Evolutionary conservation across 2,797 vertebrate species (phyloP).

Genomic region (Neosilurus mollespiculum): DNA sequence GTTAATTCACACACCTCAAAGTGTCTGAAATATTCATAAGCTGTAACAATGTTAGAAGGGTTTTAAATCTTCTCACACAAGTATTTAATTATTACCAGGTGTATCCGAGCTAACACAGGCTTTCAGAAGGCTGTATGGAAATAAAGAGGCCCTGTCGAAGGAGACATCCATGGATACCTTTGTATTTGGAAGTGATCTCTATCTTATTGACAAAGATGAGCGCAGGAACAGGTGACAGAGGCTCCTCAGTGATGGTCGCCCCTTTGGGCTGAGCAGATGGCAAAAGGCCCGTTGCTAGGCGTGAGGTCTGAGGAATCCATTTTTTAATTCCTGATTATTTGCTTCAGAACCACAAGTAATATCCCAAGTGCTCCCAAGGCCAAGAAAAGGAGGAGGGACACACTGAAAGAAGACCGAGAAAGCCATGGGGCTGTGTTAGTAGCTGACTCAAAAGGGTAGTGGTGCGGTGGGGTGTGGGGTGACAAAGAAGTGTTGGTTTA

Average conservation of each 20-base stretch:
- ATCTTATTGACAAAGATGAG: slow-evolving; percentile 56
- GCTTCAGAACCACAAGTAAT: slow-evolving; percentile 84
- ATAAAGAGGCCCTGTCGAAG: slow-evolving; percentile 21
- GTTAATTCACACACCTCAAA: background rate
- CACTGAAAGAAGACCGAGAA: slow-evolving; percentile 66
- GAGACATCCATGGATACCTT: slow-evolving; percentile 33
- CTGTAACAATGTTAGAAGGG: background rate
- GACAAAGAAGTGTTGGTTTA: slow-evolving; percentile 72
- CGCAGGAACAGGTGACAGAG: slow-evolving; percentile 78
- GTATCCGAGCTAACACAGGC: slow-evolving; percentile 9
- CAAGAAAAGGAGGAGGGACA: slow-evolving; percentile 73
- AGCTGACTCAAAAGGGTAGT: slow-evolving; percentile 66
- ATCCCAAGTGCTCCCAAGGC: slow-evolving; percentile 82
- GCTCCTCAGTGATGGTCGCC: slow-evolving; percentile 74
- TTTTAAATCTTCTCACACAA: slow-evolving; percentile 20
- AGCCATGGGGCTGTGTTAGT: slow-evolving; percentile 71
- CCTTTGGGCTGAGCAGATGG: slow-evolving; percentile 87
- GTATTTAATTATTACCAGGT: slow-evolving; percentile 44
- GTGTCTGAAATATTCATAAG: background rate
- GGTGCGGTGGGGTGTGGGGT: slow-evolving; percentile 60
- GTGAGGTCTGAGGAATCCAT: slow-evolving; percentile 87
- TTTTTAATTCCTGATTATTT: slow-evolving; percentile 95
- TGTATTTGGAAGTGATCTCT: slow-evolving; percentile 47
- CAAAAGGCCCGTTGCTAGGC: slow-evolving; percentile 89
- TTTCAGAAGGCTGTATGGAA: slow-evolving; percentile 19